Evolutionary conservation across 2,113 vertebrate genomes (phyloP).

Genomic region (Promerops cafer): DNA sequence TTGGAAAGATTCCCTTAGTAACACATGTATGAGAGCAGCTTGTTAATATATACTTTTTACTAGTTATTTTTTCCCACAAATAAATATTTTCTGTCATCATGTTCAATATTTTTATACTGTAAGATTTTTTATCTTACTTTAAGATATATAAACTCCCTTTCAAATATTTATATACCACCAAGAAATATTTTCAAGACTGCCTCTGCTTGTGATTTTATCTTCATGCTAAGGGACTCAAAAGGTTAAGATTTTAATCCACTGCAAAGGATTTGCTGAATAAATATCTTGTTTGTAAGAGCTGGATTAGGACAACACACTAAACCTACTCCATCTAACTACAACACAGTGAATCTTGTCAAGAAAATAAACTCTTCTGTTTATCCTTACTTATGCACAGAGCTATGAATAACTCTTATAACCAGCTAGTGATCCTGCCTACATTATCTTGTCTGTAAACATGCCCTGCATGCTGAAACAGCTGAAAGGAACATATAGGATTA

Average conservation of each 20-base stretch:
- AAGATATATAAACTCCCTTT: neutral
- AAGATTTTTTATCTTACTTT: neutral
- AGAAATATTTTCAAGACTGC: neutral
- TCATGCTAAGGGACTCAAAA: neutral
- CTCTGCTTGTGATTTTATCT: neutral
- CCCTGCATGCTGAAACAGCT: constrained; percentile 32
- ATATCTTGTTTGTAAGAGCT: neutral
- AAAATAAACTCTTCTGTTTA: constrained; percentile 47
- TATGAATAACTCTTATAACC: constrained; percentile 10
- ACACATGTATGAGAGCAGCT: neutral
- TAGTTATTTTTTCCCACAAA: neutral
- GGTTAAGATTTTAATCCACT: constrained; percentile 36
- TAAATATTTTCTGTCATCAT: neutral
- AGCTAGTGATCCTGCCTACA: neutral
- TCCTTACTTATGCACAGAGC: neutral
- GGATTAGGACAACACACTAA: constrained; percentile 7
- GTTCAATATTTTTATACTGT: neutral
- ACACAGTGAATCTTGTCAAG: neutral
- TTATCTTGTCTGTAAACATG: constrained; percentile 15
- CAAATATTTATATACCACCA: neutral
- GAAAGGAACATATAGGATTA: constrained; percentile 38
- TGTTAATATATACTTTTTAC: neutral
- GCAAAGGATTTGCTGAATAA: constrained; percentile 27
- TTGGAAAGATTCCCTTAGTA: neutral
- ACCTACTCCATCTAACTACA: neutral